These are phyloP conservation scores for Synanthedon tipuliformis DNA, from an alignment of 2,888 invertebrate genomes.

Conservation along the genomic window DNA sequence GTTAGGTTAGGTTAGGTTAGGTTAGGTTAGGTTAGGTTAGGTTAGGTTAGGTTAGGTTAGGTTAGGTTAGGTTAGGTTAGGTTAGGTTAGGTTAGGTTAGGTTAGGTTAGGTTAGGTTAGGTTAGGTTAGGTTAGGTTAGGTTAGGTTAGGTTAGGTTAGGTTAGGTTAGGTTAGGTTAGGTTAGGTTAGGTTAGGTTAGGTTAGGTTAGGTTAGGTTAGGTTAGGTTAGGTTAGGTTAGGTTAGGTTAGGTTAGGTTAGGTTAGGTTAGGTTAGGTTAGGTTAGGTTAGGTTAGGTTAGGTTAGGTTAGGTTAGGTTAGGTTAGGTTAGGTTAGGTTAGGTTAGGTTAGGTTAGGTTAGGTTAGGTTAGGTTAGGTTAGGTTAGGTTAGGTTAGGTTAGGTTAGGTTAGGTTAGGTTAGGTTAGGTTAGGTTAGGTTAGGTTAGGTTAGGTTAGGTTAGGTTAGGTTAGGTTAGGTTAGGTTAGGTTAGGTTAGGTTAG, in stretches of 20 bases:
- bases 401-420: slow-evolving; percentile 9
- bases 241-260: slow-evolving; percentile 11
- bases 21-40: no score
- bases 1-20: no score
- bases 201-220: slow-evolving; percentile 10
- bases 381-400: slow-evolving; percentile 6
- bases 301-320: slow-evolving; percentile 9
- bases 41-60: slow-evolving; percentile 9
- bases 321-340: slow-evolving; percentile 3
- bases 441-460: slow-evolving; percentile 8
- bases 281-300: slow-evolving; percentile 9
- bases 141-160: slow-evolving; percentile 12
- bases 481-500: slow-evolving; percentile 8
- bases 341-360: slow-evolving; percentile 1
- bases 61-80: slow-evolving; percentile 8
- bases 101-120: slow-evolving; percentile 10
- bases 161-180: slow-evolving; percentile 10
- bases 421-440: slow-evolving; percentile 9
- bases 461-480: slow-evolving; percentile 6
- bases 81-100: slow-evolving; percentile 2
- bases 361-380: slow-evolving; percentile 6
- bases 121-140: slow-evolving; percentile 13
- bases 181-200: slow-evolving; percentile 9
- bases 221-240: slow-evolving; percentile 8
- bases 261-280: slow-evolving; percentile 3